These are phyloP conservation scores for Hoplostethus atlanticus DNA, from an alignment of 2,797 vertebrate genomes.

Conservation along the genomic window DNA sequence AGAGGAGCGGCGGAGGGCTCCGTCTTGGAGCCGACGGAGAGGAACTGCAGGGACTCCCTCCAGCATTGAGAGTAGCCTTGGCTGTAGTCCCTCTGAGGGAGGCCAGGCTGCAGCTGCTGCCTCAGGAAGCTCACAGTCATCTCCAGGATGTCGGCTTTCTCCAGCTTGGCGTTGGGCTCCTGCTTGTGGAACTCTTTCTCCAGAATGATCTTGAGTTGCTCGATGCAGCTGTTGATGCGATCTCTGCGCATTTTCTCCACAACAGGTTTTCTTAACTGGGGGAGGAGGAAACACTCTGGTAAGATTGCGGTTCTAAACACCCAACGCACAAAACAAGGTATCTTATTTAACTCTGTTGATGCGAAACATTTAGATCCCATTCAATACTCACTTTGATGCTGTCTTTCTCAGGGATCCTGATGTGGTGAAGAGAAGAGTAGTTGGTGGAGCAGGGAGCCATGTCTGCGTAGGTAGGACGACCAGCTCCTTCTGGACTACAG, in stretches of 20 bases:
- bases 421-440: conserved; percentile 75
- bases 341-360: neutral
- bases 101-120: conserved; percentile 75
- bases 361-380: neutral
- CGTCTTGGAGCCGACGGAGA: conserved; percentile 68
- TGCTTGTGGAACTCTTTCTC: conserved; percentile 84
- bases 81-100: conserved; percentile 67
- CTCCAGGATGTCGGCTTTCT: conserved; percentile 88
- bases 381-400: conserved; percentile 86
- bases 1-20: conserved; percentile 62
- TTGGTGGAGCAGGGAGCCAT: conserved; percentile 88
- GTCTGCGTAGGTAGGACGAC: conserved; percentile 46
- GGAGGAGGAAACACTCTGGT: conserved; percentile 31
- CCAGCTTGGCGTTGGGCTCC: conserved; percentile 86
- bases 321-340: neutral
- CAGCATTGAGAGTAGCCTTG: conserved; percentile 79
- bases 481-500: conserved; percentile 44
- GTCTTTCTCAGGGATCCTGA: conserved; percentile 79
- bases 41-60: conserved; percentile 79
- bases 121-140: conserved; percentile 88
- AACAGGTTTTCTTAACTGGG: conserved; percentile 88
- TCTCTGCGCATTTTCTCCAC: conserved; percentile 88
- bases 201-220: conserved; percentile 86
- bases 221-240: conserved; percentile 87
- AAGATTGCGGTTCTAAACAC: neutral